Evolutionary conservation across 1,140 invertebrate genomes (phyloP), one percentile per base, ranked within the genome.

Genomic region (Drosophila erecta): DNA sequence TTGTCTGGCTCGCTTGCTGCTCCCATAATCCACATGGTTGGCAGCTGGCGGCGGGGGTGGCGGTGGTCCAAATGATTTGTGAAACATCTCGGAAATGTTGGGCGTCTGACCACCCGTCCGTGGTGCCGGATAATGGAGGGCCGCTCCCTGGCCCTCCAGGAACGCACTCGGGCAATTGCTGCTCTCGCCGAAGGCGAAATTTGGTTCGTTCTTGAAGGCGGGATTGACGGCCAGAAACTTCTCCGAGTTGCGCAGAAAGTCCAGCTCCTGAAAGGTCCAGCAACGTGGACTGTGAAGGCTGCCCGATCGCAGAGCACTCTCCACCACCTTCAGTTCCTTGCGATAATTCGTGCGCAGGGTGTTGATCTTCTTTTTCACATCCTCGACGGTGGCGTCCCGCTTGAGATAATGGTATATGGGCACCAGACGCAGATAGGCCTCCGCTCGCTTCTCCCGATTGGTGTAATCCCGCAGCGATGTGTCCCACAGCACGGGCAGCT

Each of bases 331-430:
- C 3, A 92, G 70, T 33, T 92, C 90, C 72, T 92, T 92, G 40
- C 90, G 81, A 20, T 91, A 92, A 35, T 92, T 92, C 0, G 90
- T 92, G 4, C 90, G 71, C 49, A 92, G 54, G 0, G 90, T 91
- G 20, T 92, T 92, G 6, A 92, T 92, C 60, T 92, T 92, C 35
- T 92, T 92, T 35, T 92, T 92, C 7, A 92, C 90, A 54, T 92
- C 90, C 60, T 90, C 84, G 2, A 92, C 81, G 6, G 81, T 91
- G 35, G 90, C 90, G 49, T 92, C 90, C 1, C 87, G 66, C 41
- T 91, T 91, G 0, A 92, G 73, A 24, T 91, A 90, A 4, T 85
- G 87, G 30, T 92, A 92, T 14, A 91, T 91, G 62, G 90, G 90
- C 56, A 92, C 90, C 35, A 92, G 62, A 4, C 85, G 71, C 12